phyloP scores from a whole-genome alignment of 2,888 invertebrate species.

The Teinopalpus imperialis region DNA sequence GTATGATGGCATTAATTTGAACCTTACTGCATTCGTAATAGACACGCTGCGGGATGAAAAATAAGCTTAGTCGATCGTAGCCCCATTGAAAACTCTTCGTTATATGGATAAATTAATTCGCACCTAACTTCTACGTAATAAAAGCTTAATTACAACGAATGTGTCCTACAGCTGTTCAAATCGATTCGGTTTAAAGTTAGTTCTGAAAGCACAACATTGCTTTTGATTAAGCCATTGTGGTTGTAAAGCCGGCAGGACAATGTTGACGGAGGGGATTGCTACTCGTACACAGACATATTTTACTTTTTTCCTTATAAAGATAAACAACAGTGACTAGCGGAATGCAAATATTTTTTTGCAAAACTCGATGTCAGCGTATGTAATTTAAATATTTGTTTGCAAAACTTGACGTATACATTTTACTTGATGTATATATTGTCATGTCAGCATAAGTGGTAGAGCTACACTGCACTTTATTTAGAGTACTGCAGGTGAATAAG shows the following conservation, averaged over 20 bases:
- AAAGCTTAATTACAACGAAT: neutral
- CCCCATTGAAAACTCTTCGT: neutral
- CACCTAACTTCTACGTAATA: neutral
- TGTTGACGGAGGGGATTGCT: constrained; percentile 4
- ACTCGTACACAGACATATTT: constrained; percentile 12
- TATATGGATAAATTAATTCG: neutral
- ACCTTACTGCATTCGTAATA: constrained; percentile 11
- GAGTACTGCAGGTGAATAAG: too few species aligned
- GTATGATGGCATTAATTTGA: constrained; percentile 11
- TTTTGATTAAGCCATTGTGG: constrained; percentile 19
- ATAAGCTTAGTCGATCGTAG: neutral
- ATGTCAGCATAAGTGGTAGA: too few species aligned
- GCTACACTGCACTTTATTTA: too few species aligned
- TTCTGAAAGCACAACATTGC: constrained; percentile 14
- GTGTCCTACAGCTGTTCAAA: constrained; percentile 6
- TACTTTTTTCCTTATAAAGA: constrained; percentile 8
- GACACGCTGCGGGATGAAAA: constrained; percentile 5
- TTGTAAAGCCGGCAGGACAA: constrained; percentile 3
- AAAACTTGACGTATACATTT: too few species aligned
- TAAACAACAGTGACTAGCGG: constrained; percentile 3
- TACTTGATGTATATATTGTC: too few species aligned
- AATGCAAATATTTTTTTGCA: too few species aligned
- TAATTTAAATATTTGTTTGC: too few species aligned
- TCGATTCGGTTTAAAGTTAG: constrained; percentile 21
- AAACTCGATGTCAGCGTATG: neutral